Conservation (phyloP, 2,888 invertebrate species). For the Epistrophe grossulariae region DNA sequence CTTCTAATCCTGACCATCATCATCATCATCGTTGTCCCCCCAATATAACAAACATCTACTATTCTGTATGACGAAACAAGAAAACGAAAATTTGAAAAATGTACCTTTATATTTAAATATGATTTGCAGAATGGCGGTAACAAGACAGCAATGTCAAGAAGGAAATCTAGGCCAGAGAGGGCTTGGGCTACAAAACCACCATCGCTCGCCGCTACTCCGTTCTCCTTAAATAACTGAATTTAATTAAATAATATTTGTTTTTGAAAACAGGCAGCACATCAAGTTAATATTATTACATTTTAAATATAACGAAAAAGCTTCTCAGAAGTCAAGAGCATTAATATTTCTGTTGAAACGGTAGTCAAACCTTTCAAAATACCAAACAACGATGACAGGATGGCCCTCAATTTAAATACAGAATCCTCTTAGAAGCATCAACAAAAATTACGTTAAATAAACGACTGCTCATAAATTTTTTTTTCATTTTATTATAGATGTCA, state of each 20-base stretch:
- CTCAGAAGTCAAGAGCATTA: constrained; percentile 9
- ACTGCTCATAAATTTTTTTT: constrained; percentile 69
- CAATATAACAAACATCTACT: constrained; percentile 9
- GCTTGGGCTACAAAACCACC: not conserved
- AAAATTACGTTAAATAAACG: constrained; percentile 58
- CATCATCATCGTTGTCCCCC: constrained; percentile 15
- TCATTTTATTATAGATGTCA: constrained; percentile 68
- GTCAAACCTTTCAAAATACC: not conserved
- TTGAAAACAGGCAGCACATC: constrained; percentile 51
- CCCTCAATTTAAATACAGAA: not conserved
- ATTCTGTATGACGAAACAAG: constrained; percentile 47
- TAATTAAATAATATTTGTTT: constrained; percentile 73
- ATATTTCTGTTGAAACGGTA: not conserved
- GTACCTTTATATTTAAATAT: constrained; percentile 63
- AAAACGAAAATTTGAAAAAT: constrained; percentile 61
- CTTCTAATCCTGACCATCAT: constrained; percentile 28
- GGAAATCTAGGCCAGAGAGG: not conserved
- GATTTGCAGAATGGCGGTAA: constrained; percentile 60
- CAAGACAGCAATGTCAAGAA: constrained; percentile 36
- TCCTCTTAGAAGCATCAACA: constrained; percentile 58
- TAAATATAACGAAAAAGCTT: constrained; percentile 54
- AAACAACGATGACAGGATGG: not conserved
- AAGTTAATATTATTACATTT: constrained; percentile 55
- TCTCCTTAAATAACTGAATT: constrained; percentile 62
- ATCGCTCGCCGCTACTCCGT: too few species aligned